phyloP scores from a whole-genome alignment of 2,888 invertebrate genomes.

The Phlogophora meticulosa region DNA sequence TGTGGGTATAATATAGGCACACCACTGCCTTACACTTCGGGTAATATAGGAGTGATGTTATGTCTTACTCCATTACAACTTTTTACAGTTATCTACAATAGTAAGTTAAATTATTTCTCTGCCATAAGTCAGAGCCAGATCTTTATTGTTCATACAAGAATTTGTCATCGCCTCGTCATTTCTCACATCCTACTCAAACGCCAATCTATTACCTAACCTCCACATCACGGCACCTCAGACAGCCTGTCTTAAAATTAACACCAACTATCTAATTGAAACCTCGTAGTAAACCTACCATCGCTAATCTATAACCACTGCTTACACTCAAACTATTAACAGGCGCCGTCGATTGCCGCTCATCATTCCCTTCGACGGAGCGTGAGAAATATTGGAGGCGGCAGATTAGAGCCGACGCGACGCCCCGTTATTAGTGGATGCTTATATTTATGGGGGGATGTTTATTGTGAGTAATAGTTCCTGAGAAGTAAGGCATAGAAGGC shows the following conservation, averaged over 20 bases:
- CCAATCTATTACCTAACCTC: neutral
- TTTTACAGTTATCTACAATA: too few relatives aligned
- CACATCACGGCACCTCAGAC: conserved; percentile 1
- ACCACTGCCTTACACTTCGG: too few relatives aligned
- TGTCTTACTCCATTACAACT: too few relatives aligned
- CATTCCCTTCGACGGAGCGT: conserved; percentile 62
- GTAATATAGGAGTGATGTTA: too few relatives aligned
- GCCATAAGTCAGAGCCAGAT: neutral
- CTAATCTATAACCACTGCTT: conserved; percentile 24
- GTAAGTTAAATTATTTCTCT: neutral
- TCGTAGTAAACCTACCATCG: conserved; percentile 1
- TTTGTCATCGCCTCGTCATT: neutral
- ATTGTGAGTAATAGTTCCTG: neutral
- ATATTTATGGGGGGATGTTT: conserved; percentile 46
- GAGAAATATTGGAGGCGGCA: conserved; percentile 32
- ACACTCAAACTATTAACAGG: conserved; percentile 33
- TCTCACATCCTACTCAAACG: neutral
- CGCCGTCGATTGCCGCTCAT: conserved; percentile 46
- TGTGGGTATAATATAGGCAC: too few relatives aligned
- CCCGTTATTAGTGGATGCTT: conserved; percentile 42
- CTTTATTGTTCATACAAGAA: neutral
- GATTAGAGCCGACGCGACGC: conserved; percentile 44
- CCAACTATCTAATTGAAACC: conserved; percentile 26
- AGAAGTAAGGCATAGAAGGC: conserved; percentile 16
- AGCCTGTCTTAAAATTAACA: conserved; percentile 43